These are phyloP conservation scores for Aplodontia rufa DNA, from an alignment of 2,113 vertebrate genomes.

Conservation along the genomic window DNA sequence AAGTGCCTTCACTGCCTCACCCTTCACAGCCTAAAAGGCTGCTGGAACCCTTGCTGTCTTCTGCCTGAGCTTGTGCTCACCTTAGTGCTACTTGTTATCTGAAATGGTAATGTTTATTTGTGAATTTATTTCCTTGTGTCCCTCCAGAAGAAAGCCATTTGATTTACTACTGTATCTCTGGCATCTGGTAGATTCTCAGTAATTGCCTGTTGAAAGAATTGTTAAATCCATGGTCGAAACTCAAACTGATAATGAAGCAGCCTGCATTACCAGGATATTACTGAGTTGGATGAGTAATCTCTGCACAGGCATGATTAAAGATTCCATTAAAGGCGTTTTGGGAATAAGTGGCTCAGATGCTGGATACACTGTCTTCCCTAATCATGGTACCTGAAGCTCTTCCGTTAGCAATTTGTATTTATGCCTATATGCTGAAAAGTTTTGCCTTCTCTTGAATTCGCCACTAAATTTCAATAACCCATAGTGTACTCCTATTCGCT, in stretches of 20 bases:
- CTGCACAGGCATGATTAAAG: background rate
- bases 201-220: background rate
- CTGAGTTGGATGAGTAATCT: background rate
- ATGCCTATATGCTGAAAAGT: background rate
- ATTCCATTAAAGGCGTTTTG: background rate
- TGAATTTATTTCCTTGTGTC: background rate
- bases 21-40: background rate
- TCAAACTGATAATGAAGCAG: background rate
- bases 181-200: background rate
- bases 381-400: background rate
- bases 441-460: background rate
- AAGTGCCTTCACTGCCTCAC: background rate
- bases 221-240: constrained; percentile 12
- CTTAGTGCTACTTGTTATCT: background rate
- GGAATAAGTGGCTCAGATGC: background rate
- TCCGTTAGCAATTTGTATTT: background rate
- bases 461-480: background rate
- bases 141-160: background rate
- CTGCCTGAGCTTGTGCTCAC: background rate
- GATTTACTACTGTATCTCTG: background rate
- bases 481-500: background rate
- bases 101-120: background rate
- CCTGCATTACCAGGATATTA: background rate
- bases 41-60: background rate
- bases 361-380: background rate